Percentiles rank a stretch among this genome's conserved stretches.
phyloP scores from a whole-genome alignment of 2,113 vertebrate genomes.

The Acrocephalus kingi region DNA sequence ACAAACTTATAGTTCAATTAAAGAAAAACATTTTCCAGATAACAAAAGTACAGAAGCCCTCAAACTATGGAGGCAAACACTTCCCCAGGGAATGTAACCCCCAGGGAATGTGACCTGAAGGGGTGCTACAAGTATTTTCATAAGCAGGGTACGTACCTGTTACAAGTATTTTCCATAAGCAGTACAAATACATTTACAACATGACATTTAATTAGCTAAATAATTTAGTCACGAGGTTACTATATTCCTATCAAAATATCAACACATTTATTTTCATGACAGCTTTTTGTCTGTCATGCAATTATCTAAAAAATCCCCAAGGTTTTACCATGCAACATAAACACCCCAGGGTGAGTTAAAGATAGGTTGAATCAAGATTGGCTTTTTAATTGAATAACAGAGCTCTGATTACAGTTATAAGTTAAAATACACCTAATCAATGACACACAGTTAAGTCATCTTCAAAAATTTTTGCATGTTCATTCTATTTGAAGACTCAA shows the following conservation, averaged over 20 bases:
- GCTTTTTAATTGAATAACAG: background rate
- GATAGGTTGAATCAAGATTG: background rate
- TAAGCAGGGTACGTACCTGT: background rate
- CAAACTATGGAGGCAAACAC: background rate
- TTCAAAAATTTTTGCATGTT: background rate
- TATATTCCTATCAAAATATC: background rate
- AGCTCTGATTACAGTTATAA: background rate
- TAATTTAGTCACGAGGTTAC: background rate
- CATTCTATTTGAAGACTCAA: background rate
- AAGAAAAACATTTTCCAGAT: background rate
- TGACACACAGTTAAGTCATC: background rate
- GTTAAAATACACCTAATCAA: constrained; percentile 7
- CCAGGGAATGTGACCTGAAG: background rate
- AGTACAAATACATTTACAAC: background rate
- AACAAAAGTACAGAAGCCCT: background rate
- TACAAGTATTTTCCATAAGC: too few relatives aligned
- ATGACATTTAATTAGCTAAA: background rate
- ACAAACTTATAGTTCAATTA: background rate
- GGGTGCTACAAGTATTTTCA: background rate
- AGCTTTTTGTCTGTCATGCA: background rate
- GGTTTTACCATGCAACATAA: background rate
- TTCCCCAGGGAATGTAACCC: background rate
- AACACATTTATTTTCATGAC: background rate
- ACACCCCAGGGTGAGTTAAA: background rate
- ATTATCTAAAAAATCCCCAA: background rate